Percentiles rank a stretch among this genome's conserved stretches.
Conservation (phyloP, 2,888 invertebrate species). For the Lymantria dispar region DNA sequence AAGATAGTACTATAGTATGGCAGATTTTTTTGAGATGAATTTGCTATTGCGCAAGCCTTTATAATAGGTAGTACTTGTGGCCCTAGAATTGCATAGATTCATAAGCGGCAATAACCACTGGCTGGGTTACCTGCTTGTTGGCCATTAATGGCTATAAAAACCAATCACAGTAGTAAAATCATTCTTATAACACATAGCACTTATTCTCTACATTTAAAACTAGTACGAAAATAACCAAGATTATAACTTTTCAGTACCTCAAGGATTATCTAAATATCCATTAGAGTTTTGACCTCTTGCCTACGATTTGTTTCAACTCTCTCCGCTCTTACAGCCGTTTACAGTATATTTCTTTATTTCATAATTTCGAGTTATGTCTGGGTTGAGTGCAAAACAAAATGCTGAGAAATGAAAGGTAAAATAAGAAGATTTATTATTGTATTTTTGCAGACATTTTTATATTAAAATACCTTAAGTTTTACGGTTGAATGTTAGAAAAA, state of each 20-base stretch:
- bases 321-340: slow-evolving; percentile 51
- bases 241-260: neutral
- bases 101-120: no score
- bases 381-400: slow-evolving; percentile 31
- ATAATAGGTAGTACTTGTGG: no score
- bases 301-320: slow-evolving; percentile 67
- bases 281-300: slow-evolving; percentile 43
- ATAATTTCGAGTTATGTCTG: slow-evolving; percentile 55
- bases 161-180: no score
- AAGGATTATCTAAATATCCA: slow-evolving; percentile 30
- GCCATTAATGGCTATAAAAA: no score
- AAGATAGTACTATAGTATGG: no score
- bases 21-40: no score
- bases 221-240: no score
- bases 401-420: slow-evolving; percentile 21
- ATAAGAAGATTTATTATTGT: slow-evolving; percentile 19
- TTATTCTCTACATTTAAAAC: no score
- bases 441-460: slow-evolving; percentile 11
- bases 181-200: no score
- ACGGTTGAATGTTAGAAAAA: neutral
- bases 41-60: no score
- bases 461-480: neutral
- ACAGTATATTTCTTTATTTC: slow-evolving; percentile 61
- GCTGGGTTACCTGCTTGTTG: no score
- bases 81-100: no score